Evolutionary conservation across 2,888 invertebrate species (phyloP).

Genomic region (Graphium colonna): DNA sequence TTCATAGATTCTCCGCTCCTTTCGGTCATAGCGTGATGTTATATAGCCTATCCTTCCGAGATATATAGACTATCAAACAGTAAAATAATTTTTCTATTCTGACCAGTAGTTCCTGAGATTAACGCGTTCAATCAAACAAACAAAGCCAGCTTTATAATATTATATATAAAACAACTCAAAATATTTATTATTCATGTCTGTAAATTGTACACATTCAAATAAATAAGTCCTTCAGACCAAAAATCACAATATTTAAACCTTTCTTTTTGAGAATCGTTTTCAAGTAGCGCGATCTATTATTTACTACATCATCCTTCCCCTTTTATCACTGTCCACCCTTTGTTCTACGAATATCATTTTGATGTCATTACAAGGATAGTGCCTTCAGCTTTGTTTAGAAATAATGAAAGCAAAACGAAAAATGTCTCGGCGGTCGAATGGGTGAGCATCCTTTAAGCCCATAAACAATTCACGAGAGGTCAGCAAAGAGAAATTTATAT

Average conservation of each 20-base stretch:
- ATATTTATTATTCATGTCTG: too few species aligned
- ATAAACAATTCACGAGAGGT: slow-evolving; percentile 51
- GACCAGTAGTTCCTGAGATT: too few species aligned
- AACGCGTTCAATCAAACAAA: too few species aligned
- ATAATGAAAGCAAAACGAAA: slow-evolving; percentile 27
- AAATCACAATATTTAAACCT: background rate
- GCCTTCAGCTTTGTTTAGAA: slow-evolving; percentile 16
- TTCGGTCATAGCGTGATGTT: too few species aligned
- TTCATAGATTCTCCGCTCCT: too few species aligned
- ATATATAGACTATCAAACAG: too few species aligned
- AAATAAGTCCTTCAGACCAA: background rate
- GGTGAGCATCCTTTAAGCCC: slow-evolving; percentile 43
- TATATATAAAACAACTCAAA: background rate
- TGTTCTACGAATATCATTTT: slow-evolving; percentile 9
- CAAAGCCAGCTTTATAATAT: background rate
- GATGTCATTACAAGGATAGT: slow-evolving; percentile 16
- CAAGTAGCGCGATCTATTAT: slow-evolving; percentile 15
- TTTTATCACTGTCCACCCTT: slow-evolving; percentile 22
- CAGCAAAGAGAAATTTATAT: slow-evolving; percentile 28
- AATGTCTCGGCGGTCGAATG: slow-evolving; percentile 22
- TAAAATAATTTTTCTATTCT: too few species aligned
- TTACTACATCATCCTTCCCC: slow-evolving; percentile 7
- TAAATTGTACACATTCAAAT: too few species aligned
- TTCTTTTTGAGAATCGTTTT: slow-evolving; percentile 14
- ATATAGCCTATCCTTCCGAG: too few species aligned